These are phyloP conservation scores for Tortricodes alternella DNA, from an alignment of 2,888 invertebrate species.

Conservation along the genomic window DNA sequence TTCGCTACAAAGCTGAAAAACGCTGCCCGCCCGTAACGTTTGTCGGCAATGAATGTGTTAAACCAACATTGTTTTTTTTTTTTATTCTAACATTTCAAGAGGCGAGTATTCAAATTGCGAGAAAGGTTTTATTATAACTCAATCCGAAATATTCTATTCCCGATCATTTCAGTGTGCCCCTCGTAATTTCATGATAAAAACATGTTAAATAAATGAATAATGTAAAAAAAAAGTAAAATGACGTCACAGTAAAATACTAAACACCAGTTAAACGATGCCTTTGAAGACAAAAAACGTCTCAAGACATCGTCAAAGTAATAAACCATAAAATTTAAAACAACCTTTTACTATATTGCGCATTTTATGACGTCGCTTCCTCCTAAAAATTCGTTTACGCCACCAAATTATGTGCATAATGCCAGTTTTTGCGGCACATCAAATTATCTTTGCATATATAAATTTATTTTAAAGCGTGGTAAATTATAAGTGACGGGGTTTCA, in stretches of 20 bases:
- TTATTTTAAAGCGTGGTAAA: slow-evolving; percentile 20
- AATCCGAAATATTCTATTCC: too few relatives aligned
- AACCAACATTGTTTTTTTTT: too few relatives aligned
- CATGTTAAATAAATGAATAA: too few relatives aligned
- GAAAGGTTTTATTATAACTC: too few relatives aligned
- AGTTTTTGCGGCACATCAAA: slow-evolving; percentile 18
- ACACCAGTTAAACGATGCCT: background rate
- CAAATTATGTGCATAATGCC: slow-evolving; percentile 25
- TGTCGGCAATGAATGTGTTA: too few relatives aligned
- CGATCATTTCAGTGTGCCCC: too few relatives aligned
- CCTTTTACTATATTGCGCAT: slow-evolving; percentile 11
- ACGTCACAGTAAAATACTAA: too few relatives aligned
- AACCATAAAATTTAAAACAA: slow-evolving; percentile 3
- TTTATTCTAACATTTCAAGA: too few relatives aligned
- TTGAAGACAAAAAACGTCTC: background rate
- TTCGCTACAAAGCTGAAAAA: too few relatives aligned
- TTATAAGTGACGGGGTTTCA: slow-evolving; percentile 2
- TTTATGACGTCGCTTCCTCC: slow-evolving; percentile 17
- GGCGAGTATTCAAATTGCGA: too few relatives aligned
- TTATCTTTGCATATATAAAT: slow-evolving; percentile 27
- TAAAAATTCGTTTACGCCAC: slow-evolving; percentile 15
- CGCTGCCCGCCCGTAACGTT: too few relatives aligned
- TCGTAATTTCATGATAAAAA: too few relatives aligned
- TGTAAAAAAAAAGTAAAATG: background rate
- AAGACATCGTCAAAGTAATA: slow-evolving; percentile 2